Base-by-base conservation (phyloP, 2,113 vertebrate genomes). In the Seriola dumerili region DNA sequence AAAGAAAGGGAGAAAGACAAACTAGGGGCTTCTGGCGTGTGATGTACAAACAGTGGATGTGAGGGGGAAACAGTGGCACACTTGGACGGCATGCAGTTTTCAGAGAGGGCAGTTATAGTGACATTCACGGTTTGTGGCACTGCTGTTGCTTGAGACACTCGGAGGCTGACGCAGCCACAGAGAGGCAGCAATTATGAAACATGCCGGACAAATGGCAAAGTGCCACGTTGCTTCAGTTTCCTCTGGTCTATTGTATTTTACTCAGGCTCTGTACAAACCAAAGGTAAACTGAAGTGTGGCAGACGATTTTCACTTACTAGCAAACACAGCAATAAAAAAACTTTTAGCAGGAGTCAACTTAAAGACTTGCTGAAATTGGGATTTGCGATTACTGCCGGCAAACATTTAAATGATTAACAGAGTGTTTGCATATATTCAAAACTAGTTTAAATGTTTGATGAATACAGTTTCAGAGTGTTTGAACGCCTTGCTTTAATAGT, bases 111-210 rank as follows among this genome's bases (percentile, higher is more conserved):
- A 23, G 64, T 12, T 13, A 29, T 32, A 48, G 72, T 70, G 72
- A 87, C 48, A 58, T 44, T 86, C 63, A 86, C 52, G 57, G 81
- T 80, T 76, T 84, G 84, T 52, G 44, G 75, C 69, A 40, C 81
- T 73, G 78, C 58, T 34, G 44, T 12, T 29, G 34, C 38, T 50
- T 21, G 13, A 63, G 46, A 78, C 16, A 57, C 68, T 74, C 8
- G 4, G 29, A 79, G 46, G 64, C 67, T 52, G 34, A 71, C 72
- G 9, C 40, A 16, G 16, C 4, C 0, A 34, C 29, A 29, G 25
- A 61, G 19, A 68, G 29, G 65, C 58, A 55, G 58, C 34, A 50
- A 77, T 84, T 78, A 75, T 61, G 19, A 83, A 58, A 66, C 68
- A 70, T 8, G 44, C 46, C 29, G 5, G 44, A 29, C 14, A 36